Conservation (phyloP, 1,140 invertebrate genomes). For the Eciton burchellii region DNA sequence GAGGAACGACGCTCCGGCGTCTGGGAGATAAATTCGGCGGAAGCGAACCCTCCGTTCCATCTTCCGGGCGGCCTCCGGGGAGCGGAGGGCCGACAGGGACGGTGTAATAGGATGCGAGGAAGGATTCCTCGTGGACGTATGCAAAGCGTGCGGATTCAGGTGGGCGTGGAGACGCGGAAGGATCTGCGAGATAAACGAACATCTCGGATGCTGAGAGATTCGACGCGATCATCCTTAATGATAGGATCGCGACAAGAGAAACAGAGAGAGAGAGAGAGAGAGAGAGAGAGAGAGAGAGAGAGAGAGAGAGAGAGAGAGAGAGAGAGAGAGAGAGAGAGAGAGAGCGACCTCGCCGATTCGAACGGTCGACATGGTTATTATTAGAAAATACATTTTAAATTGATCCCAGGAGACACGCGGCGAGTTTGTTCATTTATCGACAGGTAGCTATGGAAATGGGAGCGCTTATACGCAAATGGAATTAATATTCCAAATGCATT, state of each 20-base stretch:
- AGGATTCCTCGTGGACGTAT: constrained; percentile 10
- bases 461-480: not conserved
- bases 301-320: no score
- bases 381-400: not conserved
- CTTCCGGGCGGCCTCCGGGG: not conserved
- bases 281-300: no score
- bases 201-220: constrained; percentile 14
- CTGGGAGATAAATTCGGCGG: constrained; percentile 34
- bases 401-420: not conserved
- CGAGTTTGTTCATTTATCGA: not conserved
- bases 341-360: no score
- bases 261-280: no score
- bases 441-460: not conserved
- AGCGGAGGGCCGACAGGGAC: not conserved
- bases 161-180: constrained; percentile 34
- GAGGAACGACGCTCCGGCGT: not conserved
- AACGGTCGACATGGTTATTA: constrained; percentile 4
- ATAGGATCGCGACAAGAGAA: constrained; percentile 8
- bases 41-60: constrained; percentile 36
- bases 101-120: constrained; percentile 27
- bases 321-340: no score
- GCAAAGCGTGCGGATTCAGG: constrained; percentile 39
- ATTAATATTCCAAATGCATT: not conserved
- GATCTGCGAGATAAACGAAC: not conserved
- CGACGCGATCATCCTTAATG: constrained; percentile 28